These are phyloP conservation scores for Amiota communis DNA, from an alignment of 2,888 invertebrate species.

Conservation along the genomic window DNA sequence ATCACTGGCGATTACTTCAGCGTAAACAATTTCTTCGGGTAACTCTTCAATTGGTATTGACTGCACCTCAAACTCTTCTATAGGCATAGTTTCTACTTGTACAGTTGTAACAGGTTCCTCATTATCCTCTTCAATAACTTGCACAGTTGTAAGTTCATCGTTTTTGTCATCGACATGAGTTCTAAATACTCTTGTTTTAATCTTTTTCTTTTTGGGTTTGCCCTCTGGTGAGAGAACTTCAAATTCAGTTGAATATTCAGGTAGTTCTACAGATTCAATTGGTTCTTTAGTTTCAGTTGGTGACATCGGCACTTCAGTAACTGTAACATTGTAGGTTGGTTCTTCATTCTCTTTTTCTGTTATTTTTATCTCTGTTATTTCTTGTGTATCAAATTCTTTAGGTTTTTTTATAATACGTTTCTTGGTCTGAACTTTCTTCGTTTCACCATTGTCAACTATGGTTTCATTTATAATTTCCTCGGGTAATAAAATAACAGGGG, in stretches of 20 bases:
- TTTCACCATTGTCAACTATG: conserved; percentile 58
- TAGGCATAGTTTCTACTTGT: conserved; percentile 59
- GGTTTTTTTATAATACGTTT: conserved; percentile 73
- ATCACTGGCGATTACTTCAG: conserved; percentile 67
- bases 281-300: conserved; percentile 39
- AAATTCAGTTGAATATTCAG: conserved; percentile 68
- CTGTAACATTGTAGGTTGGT: conserved; percentile 64
- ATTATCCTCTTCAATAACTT: conserved; percentile 68
- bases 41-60: conserved; percentile 67
- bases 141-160: conserved; percentile 72
- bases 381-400: conserved; percentile 71
- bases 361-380: conserved; percentile 74
- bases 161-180: conserved; percentile 69
- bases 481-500: conserved; percentile 65
- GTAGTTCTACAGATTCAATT: conserved; percentile 62
- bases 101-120: conserved; percentile 66
- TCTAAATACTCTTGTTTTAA: conserved; percentile 70
- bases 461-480: conserved; percentile 63
- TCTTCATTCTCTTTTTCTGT: conserved; percentile 72
- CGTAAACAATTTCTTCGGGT: conserved; percentile 67
- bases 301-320: conserved; percentile 59
- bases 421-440: conserved; percentile 69
- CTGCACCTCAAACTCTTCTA: conserved; percentile 60
- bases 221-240: conserved; percentile 67
- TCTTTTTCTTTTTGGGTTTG: conserved; percentile 63